Base-by-base conservation (phyloP, 2,888 invertebrate species). In the Rhagophthalmus giganteus region DNA sequence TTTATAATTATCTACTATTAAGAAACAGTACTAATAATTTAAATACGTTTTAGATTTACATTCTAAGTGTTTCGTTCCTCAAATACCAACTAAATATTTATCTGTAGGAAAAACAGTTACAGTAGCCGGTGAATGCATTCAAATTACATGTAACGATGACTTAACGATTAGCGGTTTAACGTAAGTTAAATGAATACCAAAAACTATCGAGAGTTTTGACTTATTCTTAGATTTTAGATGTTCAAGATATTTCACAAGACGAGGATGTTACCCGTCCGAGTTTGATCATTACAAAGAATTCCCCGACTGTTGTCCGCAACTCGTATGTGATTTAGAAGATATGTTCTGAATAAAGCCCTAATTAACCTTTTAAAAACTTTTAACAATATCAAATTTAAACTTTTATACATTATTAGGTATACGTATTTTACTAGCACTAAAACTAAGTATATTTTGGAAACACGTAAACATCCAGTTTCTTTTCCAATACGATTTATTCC, bases 141-240 rank as follows among this genome's bases (percentile, higher is more conserved):
- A 12, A 15, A 25, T 45, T 27, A 51, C 39, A 3, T 51, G 51
- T 30, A 26, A 39, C 8, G 5, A 15, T 4, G 51, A 51, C 26
- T 31, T 51, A 30, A 51, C 44, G 2, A 45, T 51, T 12, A 30
- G 20, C 16, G 51, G 45, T 11, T 28, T 45, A 13, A 45, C 51
- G 51, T 51, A 45, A 45, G 50, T 11, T 1, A 8, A 26, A 31
- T 3, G 9, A 31, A 5, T 8, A 7, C 4, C 4, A 28, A 28
- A 5, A 7, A 28, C 9, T 8, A 28, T 28, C 12, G 11, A 5
- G 11, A 31, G 13, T 5, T 12, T 12, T 2, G 3, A 31, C 2
- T 12, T 6, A 27, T 25, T 14, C n/a, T 6, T 30, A 9, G 24
- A 12, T 39, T 38, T 25, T 16, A 46, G 49, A 2, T 49, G 49